phyloP scores from a whole-genome alignment of 2,888 invertebrate genomes.

The Axea sp. region DNA sequence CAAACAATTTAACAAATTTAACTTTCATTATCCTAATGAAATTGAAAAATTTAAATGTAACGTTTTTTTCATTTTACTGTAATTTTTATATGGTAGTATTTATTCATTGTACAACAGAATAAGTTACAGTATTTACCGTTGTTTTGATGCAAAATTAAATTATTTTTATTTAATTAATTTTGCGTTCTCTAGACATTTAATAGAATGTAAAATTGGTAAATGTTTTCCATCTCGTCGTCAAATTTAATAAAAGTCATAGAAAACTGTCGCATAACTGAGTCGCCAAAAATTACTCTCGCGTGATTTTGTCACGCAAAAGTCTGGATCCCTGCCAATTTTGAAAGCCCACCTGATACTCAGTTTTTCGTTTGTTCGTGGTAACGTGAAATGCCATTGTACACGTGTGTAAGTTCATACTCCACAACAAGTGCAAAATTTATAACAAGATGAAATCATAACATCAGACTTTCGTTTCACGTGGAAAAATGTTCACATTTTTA shows the following conservation, averaged over 20 bases:
- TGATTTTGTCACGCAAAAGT: conserved; percentile 68
- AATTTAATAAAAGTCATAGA: conserved; percentile 75
- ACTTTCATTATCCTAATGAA: too few relatives aligned
- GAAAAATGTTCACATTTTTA: conserved; percentile 36
- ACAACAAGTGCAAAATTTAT: conserved; percentile 54
- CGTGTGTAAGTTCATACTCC: conserved; percentile 2
- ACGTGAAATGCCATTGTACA: conserved; percentile 29
- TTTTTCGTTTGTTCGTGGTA: conserved; percentile 51
- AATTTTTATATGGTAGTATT: too few relatives aligned
- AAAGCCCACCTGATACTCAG: conserved; percentile 65
- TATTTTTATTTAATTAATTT: too few relatives aligned
- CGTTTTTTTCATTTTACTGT: too few relatives aligned
- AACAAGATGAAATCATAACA: conserved; percentile 51
- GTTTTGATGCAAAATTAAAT: too few relatives aligned
- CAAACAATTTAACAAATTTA: conserved; percentile 1
- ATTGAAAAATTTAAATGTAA: too few relatives aligned
- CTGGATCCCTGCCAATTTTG: conserved; percentile 72
- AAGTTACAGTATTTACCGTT: too few relatives aligned
- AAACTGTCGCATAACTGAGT: conserved; percentile 66
- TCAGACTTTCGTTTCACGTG: conserved; percentile 43
- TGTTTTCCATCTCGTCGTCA: too few relatives aligned
- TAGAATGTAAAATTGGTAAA: too few relatives aligned
- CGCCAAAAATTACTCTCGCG: conserved; percentile 54
- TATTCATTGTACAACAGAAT: too few relatives aligned
- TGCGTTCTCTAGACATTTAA: too few relatives aligned